Percentiles rank a stretch among this genome's conserved stretches.
Evolutionary conservation across 1,140 invertebrate species (phyloP).

Genomic region (Drosophila truncata): DNA sequence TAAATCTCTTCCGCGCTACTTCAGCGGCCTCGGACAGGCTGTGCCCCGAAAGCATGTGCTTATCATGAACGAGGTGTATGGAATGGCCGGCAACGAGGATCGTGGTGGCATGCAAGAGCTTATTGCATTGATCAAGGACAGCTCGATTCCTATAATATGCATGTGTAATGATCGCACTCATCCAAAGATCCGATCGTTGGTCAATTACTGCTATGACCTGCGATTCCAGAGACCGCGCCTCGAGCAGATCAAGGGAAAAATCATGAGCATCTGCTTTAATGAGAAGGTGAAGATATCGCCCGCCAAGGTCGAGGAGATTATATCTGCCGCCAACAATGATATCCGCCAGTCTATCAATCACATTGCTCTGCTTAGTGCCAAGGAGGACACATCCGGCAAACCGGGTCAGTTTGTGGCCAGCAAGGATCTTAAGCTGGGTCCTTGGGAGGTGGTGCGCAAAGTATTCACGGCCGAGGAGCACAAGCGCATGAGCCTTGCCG

Average conservation of each 20-base stretch:
- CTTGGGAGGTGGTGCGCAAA: conserved; percentile 96
- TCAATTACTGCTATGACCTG: conserved; percentile 98
- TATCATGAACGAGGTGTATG: too few relatives aligned
- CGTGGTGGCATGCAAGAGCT: too few relatives aligned
- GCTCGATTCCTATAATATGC: too few relatives aligned
- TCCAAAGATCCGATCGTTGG: conserved; percentile 96
- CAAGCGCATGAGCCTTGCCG: conserved; percentile 92
- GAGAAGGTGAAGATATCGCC: conserved; percentile 94
- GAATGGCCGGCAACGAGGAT: too few relatives aligned
- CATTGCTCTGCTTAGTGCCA: conserved; percentile 91
- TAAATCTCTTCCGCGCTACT: conserved; percentile 89
- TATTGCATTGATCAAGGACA: too few relatives aligned
- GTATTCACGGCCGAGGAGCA: conserved; percentile 95
- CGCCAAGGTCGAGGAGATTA: conserved; percentile 93
- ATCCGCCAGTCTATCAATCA: conserved; percentile 97
- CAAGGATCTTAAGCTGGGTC: conserved; percentile 95
- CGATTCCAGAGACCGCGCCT: conserved; percentile 92
- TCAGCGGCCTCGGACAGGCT: too few relatives aligned
- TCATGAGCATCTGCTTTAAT: conserved; percentile 96
- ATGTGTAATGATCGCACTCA: conserved; percentile 97
- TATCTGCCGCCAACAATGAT: conserved; percentile 95
- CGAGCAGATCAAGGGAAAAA: conserved; percentile 96
- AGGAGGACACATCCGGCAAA: conserved; percentile 9
- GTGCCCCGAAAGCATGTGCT: too few relatives aligned
- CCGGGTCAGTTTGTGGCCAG: conserved; percentile 83